phyloP scores from a whole-genome alignment of 2,113 vertebrate species.

The Pluvialis apricaria region DNA sequence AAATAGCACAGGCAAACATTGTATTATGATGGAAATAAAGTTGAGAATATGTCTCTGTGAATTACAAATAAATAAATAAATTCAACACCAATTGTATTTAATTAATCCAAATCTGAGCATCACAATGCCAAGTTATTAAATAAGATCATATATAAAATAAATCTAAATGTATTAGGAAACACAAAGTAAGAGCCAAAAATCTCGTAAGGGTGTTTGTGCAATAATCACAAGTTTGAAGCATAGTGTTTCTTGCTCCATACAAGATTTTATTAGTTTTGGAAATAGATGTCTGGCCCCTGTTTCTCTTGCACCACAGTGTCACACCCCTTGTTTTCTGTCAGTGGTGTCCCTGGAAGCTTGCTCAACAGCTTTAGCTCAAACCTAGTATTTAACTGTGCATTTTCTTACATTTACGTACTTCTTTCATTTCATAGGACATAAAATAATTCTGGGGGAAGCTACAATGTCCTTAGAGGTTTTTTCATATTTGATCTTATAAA shows the following conservation, averaged over 20 bases:
- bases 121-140: neutral
- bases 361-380: neutral
- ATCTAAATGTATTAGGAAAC: neutral
- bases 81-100: neutral
- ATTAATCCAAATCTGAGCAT: neutral
- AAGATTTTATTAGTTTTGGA: neutral
- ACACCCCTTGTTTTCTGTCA: neutral
- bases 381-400: neutral
- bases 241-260: neutral
- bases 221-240: neutral
- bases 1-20: neutral
- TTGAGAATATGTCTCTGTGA: neutral
- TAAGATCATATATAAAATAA: neutral
- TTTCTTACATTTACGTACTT: neutral
- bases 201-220: neutral
- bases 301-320: neutral
- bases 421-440: neutral
- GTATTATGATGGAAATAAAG: neutral
- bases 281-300: neutral
- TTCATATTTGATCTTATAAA: neutral
- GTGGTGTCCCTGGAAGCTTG: neutral
- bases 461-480: neutral
- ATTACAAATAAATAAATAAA: neutral
- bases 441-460: neutral
- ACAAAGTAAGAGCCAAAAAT: neutral